Percentiles rank a stretch among this genome's conserved stretches.
Evolutionary conservation across 2,888 invertebrate species (phyloP).

Genomic region (Gastrophysa polygoni): DNA sequence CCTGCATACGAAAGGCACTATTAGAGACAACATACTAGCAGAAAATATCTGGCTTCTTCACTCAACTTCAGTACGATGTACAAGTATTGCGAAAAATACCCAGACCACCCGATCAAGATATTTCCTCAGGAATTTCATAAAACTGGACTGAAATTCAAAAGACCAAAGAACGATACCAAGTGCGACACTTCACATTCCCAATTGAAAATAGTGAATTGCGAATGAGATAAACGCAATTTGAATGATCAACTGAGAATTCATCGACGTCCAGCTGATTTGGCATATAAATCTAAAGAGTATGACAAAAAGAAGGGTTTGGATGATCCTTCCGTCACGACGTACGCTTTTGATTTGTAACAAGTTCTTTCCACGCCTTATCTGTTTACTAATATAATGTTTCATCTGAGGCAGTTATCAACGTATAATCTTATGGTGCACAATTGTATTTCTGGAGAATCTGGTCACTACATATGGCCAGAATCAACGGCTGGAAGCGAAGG

Average conservation of each 20-base stretch:
- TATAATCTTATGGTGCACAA: too few relatives aligned
- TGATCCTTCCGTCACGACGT: background rate
- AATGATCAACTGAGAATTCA: too few relatives aligned
- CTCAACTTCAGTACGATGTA: conserved; percentile 18
- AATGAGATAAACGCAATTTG: background rate
- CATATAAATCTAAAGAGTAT: conserved; percentile 4
- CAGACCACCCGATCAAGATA: conserved; percentile 16
- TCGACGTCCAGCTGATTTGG: too few relatives aligned
- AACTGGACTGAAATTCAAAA: conserved; percentile 17
- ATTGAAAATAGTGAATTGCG: background rate
- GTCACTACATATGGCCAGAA: conserved; percentile 17
- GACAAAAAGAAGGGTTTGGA: conserved; percentile 9
- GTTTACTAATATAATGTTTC: too few relatives aligned
- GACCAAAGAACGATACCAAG: conserved; percentile 22
- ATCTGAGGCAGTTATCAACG: too few relatives aligned
- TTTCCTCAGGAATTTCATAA: conserved; percentile 15
- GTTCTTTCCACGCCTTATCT: too few relatives aligned
- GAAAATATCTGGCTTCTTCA: conserved; percentile 16
- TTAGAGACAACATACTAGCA: conserved; percentile 11
- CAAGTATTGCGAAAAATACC: background rate
- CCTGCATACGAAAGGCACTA: too few relatives aligned
- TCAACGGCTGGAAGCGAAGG: conserved; percentile 15
- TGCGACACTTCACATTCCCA: conserved; percentile 19
- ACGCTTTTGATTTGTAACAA: too few relatives aligned
- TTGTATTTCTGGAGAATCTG: conserved; percentile 7